These are phyloP conservation scores for Heliopora coerulea DNA, from an alignment of 92 coral and sea anemone species.

Conservation along the genomic window DNA sequence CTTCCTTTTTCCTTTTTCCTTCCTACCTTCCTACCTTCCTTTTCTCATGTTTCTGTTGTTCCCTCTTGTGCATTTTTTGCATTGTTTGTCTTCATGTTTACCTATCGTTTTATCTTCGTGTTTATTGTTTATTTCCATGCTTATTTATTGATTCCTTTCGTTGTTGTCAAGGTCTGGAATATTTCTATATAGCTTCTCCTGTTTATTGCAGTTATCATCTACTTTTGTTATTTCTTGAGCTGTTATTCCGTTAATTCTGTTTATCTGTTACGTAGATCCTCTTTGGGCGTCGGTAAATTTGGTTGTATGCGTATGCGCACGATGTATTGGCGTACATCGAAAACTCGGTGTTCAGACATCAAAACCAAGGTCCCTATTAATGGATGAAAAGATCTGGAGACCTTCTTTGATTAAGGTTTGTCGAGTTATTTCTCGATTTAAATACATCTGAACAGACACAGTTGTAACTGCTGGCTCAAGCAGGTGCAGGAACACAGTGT, in stretches of 20 bases:
- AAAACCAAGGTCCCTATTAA: conserved; percentile 80
- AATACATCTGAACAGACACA: too few relatives aligned
- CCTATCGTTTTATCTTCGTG: not conserved
- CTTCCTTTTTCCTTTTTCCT: too few relatives aligned
- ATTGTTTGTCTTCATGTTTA: too few relatives aligned
- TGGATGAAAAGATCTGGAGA: conserved; percentile 93
- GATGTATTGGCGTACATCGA: conserved; percentile 76
- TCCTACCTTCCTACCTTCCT: too few relatives aligned
- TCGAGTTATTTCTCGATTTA: too few relatives aligned
- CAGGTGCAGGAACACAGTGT: too few relatives aligned
- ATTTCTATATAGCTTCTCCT: too few relatives aligned
- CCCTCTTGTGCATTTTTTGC: too few relatives aligned
- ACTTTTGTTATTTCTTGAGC: not conserved
- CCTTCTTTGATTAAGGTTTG: conserved; percentile 73
- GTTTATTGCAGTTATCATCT: conserved; percentile 5
- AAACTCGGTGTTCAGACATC: conserved; percentile 86
- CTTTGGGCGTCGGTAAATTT: conserved; percentile 95
- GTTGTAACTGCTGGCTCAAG: too few relatives aligned
- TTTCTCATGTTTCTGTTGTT: too few relatives aligned
- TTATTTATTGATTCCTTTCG: not conserved
- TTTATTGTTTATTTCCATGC: not conserved
- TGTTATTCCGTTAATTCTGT: not conserved
- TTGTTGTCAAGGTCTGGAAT: too few relatives aligned
- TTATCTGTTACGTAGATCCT: conserved; percentile 63
- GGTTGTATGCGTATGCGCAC: conserved; percentile 55